Evolutionary conservation across 2,797 vertebrate genomes (phyloP), one percentile per base, ranked within the genome.

Genomic region (Muscicapa comitata): DNA sequence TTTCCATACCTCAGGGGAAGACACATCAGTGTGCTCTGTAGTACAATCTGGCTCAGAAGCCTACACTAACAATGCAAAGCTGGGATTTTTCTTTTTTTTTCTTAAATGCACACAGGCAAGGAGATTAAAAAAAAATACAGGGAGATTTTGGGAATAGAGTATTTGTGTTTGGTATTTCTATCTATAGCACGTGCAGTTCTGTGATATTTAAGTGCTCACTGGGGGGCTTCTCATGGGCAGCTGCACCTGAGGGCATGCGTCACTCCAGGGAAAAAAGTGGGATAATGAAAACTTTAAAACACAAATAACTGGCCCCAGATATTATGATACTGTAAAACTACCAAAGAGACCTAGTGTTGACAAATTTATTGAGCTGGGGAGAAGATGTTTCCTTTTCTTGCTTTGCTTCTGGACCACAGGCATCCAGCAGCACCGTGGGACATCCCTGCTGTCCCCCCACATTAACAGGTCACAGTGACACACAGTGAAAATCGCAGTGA

Each of bases 1-100:
- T 97, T 97, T 90, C 95, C 95, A 95, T 96, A 97, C 96, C 97
- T 97, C 88, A 97, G 97, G 97, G 97, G 97, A 98, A 98, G 97
- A 95, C 92, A 95, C 97, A 97, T 95, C 95, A 74, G 54, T 93
- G 94, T 61, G 80, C 94, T 94, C 90, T 88, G 86, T 79, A 92
- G 95, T 66, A 92, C 90, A 95, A 93, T 79, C 77, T 93, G 95
- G 85, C 95, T 96, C 91, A 78, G 92, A 95, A 97, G 86, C 93
- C 90, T 85, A 55, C 48, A 71, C 95, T 79, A 83, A 96, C 84
- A 96, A 93, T 35, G 79, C 71, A 90, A 88, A 94, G 75, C 91
- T 82, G 80, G 84, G 89, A 90, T 93, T 90, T 88, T 31, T 33
- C 33, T 73, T n/a, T 50, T 43, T 43, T 57, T 57, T 61, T 51